phyloP scores from a whole-genome alignment of 1,140 invertebrate genomes.

The Trialeurodes vaporariorum region DNA sequence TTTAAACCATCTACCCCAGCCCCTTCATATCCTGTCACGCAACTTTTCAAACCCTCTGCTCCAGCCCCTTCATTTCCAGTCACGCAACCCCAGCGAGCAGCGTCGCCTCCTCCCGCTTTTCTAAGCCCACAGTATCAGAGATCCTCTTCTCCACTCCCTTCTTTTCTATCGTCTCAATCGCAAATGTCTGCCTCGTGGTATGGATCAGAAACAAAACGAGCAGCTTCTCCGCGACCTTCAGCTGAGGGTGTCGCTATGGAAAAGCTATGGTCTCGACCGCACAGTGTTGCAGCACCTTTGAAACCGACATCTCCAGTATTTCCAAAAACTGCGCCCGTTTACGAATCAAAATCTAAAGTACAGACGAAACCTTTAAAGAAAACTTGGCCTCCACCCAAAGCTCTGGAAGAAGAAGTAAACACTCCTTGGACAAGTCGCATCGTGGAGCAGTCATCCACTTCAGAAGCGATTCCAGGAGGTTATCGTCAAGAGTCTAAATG shows the following conservation, averaged over 20 bases:
- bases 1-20: neutral
- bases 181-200: neutral
- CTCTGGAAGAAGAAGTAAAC: constrained; percentile 26
- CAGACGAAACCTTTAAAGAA: constrained; percentile 29
- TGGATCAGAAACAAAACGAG: constrained; percentile 13
- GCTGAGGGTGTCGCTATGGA: constrained; percentile 31
- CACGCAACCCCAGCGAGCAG: neutral
- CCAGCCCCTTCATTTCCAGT: neutral
- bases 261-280: constrained; percentile 32
- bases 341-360: neutral
- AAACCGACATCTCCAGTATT: constrained; percentile 7
- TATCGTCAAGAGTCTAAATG: neutral
- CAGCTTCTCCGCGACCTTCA: constrained; percentile 24
- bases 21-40: neutral
- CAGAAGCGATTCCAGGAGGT: neutral
- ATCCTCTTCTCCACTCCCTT: neutral
- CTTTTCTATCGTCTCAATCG: neutral
- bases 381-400: constrained; percentile 38
- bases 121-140: neutral
- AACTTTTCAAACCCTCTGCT: neutral
- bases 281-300: constrained; percentile 20
- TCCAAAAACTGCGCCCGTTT: neutral
- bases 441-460: neutral
- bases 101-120: neutral
- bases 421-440: constrained; percentile 24